Evolutionary conservation across 2,113 vertebrate genomes (phyloP), one percentile per base, ranked within the genome.

Genomic region (Equus quagga): DNA sequence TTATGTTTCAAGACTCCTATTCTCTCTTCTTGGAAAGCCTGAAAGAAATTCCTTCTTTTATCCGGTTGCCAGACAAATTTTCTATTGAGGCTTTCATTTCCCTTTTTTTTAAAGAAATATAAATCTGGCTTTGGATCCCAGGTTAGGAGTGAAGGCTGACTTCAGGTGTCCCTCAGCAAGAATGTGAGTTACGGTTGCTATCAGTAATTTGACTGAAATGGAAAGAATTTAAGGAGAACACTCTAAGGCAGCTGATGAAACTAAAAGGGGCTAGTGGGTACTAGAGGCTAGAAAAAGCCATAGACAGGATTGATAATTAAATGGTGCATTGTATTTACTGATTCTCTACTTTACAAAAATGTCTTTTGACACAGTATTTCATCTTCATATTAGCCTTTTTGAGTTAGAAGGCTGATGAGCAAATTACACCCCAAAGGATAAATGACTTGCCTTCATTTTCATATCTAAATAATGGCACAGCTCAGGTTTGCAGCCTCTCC

Each of bases 11-110:
- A 97, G 95, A 96, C 41, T 98, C 67, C 86, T 58, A 96, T 98
- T 98, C 92, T 97, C 54, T 89, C 86, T 96, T 97, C 89, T 97
- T 97, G 94, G 97, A 97, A 97, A 97, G 89, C 58, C 89, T 98
- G 89, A 98, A 98, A 98, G 97, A 96, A 96, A 96, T 94, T 94
- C 91, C 80, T 97, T 97, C 95, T 95, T 96, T 98, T 97, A 96
- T 98, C 87, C 1, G 19, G 97, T 96, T 98, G 95, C 96, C 98
- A 98, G 97, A 97, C 97, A 97, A 96, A 94, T 87, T 97, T 95
- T 95, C 93, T 98, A 96, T 88, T 73, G 83, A 95, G 58, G 70
- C n/a, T 94, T 98, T 98, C 89, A 78, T 98, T 97, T 96, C 51
- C 73, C 62, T 49, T 78, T 96, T 95, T 85, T 54, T 64, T 82